Base-by-base conservation (phyloP, 53 echinoderm and acorn worm genomes). In the Echinometra lucunter region DNA sequence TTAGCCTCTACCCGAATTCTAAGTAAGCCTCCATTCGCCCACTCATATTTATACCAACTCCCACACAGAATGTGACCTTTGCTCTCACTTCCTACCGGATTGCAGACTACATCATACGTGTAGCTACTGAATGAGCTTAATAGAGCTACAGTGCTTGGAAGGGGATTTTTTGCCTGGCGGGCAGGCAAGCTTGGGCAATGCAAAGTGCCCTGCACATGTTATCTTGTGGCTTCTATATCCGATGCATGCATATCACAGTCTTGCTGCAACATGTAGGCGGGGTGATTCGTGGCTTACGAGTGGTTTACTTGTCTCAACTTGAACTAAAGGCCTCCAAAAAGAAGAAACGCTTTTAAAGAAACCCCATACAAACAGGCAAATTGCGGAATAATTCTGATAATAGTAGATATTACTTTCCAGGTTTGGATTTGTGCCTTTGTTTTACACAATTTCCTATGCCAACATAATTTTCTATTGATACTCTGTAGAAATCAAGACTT, bases 361-460 rank as follows among this genome's bases (percentile, higher is more conserved):
- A 75, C 4, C 75, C 75, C 75, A 37, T 38, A 6, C 5, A 37
- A 37, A 40, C 16, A 40, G 19, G 75, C 75, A 40, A 75, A 40
- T 75, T 75, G 75, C 75, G 75, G 40, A 75, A 38, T 75, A 75
- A 34, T 18, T 75, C 37, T 75, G 75, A 75, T 40, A 75, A 40
- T 40, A 38, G 18, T 37, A 17, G 40, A n/a, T n/a, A n/a, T n/a
- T n/a, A n/a, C 72, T 72, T 35, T 72, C 72, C 63, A 12, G 35
- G 7, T 72, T 11, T 18, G 35, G 72, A 35, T 72, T 19, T 38
- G 4, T 75, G 38, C 40, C 1, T 38, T 40, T 38, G 75, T 75
- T 38, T 75, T 37, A 2, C 40, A 67, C 32, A 75, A 75, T 75
- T 75, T 75, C 75, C 75, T 16, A 19, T 40, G 38, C 75, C 40